phyloP scores from a whole-genome alignment of 2,113 vertebrate genomes.

The Pelodiscus sinensis region DNA sequence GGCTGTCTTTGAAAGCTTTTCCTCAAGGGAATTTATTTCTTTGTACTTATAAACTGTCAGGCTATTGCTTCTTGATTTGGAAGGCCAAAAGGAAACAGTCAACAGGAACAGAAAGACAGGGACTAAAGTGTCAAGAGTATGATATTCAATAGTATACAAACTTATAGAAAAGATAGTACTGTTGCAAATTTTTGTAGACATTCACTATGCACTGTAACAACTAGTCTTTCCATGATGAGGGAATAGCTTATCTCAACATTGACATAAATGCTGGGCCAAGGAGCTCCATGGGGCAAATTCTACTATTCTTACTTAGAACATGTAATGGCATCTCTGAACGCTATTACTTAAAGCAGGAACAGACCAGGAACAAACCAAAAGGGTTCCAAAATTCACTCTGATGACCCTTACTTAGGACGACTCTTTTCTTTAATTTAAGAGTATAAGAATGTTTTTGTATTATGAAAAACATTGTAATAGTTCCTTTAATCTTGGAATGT shows the following conservation, averaged over 20 bases:
- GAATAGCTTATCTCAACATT: background rate
- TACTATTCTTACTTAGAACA: rapidly evolving
- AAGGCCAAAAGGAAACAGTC: rapidly evolving
- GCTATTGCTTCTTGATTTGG: background rate
- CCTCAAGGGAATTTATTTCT: background rate
- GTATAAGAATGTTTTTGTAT: too few species aligned
- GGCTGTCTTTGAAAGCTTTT: background rate
- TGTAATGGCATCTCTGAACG: background rate
- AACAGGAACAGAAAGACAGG: background rate
- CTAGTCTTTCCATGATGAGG: rapidly evolving
- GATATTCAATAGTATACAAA: background rate
- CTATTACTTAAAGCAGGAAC: background rate
- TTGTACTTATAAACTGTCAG: background rate
- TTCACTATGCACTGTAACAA: background rate
- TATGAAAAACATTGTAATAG: too few species aligned
- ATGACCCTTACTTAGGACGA: too few species aligned
- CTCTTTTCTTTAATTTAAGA: too few species aligned
- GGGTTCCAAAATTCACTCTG: too few species aligned
- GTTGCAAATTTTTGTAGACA: background rate
- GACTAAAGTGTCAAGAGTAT: background rate
- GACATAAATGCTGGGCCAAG: background rate
- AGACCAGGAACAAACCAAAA: too few species aligned
- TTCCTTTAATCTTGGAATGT: too few species aligned
- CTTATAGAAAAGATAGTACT: background rate
- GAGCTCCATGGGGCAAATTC: rapidly evolving